These are phyloP conservation scores for Notiomystis cincta DNA, from an alignment of 2,113 vertebrate genomes.

Conservation along the genomic window DNA sequence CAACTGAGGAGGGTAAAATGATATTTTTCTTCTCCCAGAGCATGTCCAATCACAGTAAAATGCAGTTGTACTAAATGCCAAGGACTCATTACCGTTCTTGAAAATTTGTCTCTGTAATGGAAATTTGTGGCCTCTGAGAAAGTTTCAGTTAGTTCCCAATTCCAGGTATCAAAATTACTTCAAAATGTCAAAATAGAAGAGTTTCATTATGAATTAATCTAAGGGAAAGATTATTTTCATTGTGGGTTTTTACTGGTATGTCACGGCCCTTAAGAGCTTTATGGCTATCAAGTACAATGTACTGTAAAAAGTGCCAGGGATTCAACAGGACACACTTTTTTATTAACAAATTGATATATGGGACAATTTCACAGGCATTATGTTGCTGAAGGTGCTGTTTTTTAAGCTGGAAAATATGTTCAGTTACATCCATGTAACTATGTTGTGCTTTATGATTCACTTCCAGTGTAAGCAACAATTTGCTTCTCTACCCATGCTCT, in stretches of 20 bases:
- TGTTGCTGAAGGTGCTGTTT: background rate
- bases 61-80: slow-evolving; percentile 24
- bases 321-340: background rate
- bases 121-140: slow-evolving; percentile 29
- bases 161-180: background rate
- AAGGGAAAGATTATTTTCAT: slow-evolving; percentile 16
- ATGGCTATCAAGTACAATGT: background rate
- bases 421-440: background rate
- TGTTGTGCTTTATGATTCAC: background rate
- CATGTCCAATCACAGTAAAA: slow-evolving; percentile 27
- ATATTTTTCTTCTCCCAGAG: background rate
- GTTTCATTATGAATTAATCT: background rate
- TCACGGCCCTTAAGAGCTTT: background rate
- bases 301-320: background rate
- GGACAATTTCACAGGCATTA: background rate
- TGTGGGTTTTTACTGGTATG: background rate
- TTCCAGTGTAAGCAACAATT: background rate
- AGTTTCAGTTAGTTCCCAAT: slow-evolving; percentile 20
- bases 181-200: background rate
- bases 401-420: background rate
- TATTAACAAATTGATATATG: background rate
- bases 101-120: slow-evolving; percentile 11
- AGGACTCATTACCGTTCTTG: slow-evolving; percentile 26
- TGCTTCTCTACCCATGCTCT: background rate
- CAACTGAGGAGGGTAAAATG: background rate